These are phyloP conservation scores for Heteractis magnifica DNA, from an alignment of 92 coral and sea anemone genomes.

Conservation along the genomic window DNA sequence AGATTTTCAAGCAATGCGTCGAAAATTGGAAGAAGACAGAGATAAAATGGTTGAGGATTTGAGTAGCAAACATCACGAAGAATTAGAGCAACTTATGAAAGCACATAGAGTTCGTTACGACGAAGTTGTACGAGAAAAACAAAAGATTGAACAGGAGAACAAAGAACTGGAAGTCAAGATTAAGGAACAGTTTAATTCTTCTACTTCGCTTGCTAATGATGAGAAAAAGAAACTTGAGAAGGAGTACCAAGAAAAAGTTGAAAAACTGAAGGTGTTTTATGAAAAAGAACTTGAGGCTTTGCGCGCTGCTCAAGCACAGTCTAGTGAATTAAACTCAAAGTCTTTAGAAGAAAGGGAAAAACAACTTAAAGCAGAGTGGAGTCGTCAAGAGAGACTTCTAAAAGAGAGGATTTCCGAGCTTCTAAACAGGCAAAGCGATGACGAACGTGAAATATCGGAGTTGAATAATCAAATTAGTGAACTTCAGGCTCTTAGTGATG, in stretches of 20 bases:
- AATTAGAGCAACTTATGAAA: slow-evolving; percentile 93
- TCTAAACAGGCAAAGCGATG: slow-evolving; percentile 67
- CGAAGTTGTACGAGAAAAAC: slow-evolving; percentile 84
- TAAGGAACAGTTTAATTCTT: slow-evolving; percentile 51
- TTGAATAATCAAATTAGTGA: slow-evolving; percentile 63
- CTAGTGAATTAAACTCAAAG: slow-evolving; percentile 57
- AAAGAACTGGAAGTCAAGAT: slow-evolving; percentile 58
- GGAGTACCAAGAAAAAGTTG: slow-evolving; percentile 82
- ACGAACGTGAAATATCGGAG: slow-evolving; percentile 63
- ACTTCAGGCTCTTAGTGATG: slow-evolving; percentile 39
- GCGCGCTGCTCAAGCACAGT: slow-evolving; percentile 59
- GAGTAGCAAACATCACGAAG: slow-evolving; percentile 81
- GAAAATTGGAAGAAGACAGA: slow-evolving; percentile 77
- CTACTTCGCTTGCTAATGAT: slow-evolving; percentile 62
- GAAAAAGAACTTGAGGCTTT: slow-evolving; percentile 86
- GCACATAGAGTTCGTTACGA: slow-evolving; percentile 96
- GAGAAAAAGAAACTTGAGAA: slow-evolving; percentile 71
- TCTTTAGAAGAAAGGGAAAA: slow-evolving; percentile 71
- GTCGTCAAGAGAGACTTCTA: slow-evolving; percentile 82
- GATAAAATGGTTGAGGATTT: slow-evolving; percentile 74
- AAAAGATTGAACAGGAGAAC: slow-evolving; percentile 70
- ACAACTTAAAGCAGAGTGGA: slow-evolving; percentile 66
- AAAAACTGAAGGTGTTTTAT: slow-evolving; percentile 79
- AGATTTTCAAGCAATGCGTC: slow-evolving; percentile 72
- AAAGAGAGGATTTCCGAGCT: slow-evolving; percentile 93